phyloP scores from a whole-genome alignment of 2,113 vertebrate genomes.

The Polypterus bichir region DNA sequence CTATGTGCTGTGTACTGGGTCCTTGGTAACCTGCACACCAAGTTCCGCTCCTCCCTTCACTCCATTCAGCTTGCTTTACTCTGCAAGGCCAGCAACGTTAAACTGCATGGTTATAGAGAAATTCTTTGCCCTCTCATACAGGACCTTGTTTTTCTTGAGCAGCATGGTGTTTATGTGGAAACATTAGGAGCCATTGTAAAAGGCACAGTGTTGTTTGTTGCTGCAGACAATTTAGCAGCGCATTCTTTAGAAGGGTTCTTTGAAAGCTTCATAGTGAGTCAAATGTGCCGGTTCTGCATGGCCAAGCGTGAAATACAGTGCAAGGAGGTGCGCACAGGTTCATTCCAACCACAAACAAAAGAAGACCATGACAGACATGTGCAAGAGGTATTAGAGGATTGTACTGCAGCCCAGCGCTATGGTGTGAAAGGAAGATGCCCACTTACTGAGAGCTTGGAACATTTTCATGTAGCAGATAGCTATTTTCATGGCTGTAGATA shows the following conservation, averaged over 20 bases:
- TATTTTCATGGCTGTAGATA: no score
- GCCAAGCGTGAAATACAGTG: conserved; percentile 1
- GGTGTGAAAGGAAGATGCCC: conserved; percentile 8
- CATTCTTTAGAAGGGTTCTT: conserved; percentile 11
- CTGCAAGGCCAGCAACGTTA: background rate
- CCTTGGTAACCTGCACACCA: background rate
- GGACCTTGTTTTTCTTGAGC: conserved; percentile 10
- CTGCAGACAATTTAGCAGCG: conserved; percentile 8
- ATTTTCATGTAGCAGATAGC: conserved; percentile 16
- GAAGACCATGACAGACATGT: conserved; percentile 12
- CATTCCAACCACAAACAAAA: conserved; percentile 5
- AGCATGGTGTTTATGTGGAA: conserved; percentile 8
- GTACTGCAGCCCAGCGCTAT: background rate
- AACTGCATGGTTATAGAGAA: conserved; percentile 1
- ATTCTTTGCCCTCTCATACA: conserved; percentile 7
- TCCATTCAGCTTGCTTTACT: conserved; percentile 8
- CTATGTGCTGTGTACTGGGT: conserved; percentile 9
- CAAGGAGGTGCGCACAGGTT: conserved; percentile 6
- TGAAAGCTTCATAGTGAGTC: conserved; percentile 2
- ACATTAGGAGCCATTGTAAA: conserved; percentile 5
- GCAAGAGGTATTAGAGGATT: conserved; percentile 5
- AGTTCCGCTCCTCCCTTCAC: conserved; percentile 9
- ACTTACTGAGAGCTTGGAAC: background rate
- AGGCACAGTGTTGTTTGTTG: conserved; percentile 3
- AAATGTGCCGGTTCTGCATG: conserved; percentile 7